Evolutionary conservation across 1,140 invertebrate species (phyloP).

Genomic region (Rhopalosiphum padi): DNA sequence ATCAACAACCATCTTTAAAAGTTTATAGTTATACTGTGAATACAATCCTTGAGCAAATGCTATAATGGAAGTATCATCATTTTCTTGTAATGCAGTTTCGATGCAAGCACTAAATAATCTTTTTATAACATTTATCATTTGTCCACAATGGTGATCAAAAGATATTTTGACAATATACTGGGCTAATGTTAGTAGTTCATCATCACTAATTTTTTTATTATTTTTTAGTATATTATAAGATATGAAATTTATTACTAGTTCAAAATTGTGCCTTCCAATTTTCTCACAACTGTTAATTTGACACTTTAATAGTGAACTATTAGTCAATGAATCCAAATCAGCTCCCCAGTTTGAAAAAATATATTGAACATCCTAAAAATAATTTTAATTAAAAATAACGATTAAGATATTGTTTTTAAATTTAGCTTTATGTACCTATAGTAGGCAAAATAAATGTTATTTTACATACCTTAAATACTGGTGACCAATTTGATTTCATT

Average conservation of each 20-base stretch:
- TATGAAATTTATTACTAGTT: background rate
- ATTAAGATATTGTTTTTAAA: background rate
- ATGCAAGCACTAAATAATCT: conserved; percentile 27
- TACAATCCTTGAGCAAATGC: conserved; percentile 36
- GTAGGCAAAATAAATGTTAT: background rate
- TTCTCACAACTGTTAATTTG: background rate
- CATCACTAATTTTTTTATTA: background rate
- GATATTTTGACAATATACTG: background rate
- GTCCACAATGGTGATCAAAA: background rate
- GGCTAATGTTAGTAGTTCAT: conserved; percentile 6
- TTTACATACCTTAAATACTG: conserved; percentile 22
- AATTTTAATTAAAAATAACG: background rate
- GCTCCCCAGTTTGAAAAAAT: conserved; percentile 38
- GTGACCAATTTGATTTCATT: background rate
- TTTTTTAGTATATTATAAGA: background rate
- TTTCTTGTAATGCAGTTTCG: background rate
- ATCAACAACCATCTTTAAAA: background rate
- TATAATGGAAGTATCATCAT: background rate
- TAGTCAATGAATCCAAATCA: background rate
- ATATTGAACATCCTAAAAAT: conserved; percentile 20
- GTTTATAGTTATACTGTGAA: background rate
- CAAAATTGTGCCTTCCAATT: conserved; percentile 6
- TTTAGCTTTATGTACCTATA: background rate
- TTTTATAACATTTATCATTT: conserved; percentile 34
- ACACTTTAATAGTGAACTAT: background rate